Base-by-base conservation (phyloP, 2,888 invertebrate species). In the Nemotelus nigrinus region DNA sequence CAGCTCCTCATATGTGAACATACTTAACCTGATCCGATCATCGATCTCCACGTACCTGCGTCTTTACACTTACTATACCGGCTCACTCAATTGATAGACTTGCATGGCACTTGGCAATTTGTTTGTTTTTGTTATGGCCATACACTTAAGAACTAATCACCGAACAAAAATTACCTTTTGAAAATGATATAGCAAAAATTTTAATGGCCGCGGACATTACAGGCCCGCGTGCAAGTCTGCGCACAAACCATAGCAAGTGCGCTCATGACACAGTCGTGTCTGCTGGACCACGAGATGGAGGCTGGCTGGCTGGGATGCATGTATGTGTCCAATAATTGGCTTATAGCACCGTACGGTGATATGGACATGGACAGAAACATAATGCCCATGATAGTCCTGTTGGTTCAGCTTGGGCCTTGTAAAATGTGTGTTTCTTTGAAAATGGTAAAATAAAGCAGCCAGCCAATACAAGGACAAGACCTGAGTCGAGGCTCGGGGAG, bases 151-250 rank as follows among this genome's bases (percentile, higher is more conserved):
- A 77, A 63, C 64, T 72, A 77, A 77, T 77, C 72, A 72, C 64
- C 25, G 25, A 72, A 63, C 72, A 72, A 77, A 77, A 77, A 77
- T 77, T 77, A 65, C 77, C 72, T 74, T 74, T 72, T 50, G 77
- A 77, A 77, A 77, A 77, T 77, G 72, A 77, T 77, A 77, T 72
- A 72, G 71, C 72, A 77, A 60, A 77, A 77, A 77, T 77, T 58
- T 77, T 77, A 77, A 77, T 77, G 77, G 77, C 6, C 57, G 53
- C 77, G 55, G 43, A 70, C 70, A 70, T 55, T 70, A 50, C 70
- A 53, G 39, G 55, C 53, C 43, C 39, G 25, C 7, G 60, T 25
- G n/a, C 8, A 58, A 5, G 25, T 25, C 71, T n/a, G 50, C 55
- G 48, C 55, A 55, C 41, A 50, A 25, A 25, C 25, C 25, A 25